Evolutionary conservation across 2,888 invertebrate species (phyloP).

Genomic region (Timema cristinae): DNA sequence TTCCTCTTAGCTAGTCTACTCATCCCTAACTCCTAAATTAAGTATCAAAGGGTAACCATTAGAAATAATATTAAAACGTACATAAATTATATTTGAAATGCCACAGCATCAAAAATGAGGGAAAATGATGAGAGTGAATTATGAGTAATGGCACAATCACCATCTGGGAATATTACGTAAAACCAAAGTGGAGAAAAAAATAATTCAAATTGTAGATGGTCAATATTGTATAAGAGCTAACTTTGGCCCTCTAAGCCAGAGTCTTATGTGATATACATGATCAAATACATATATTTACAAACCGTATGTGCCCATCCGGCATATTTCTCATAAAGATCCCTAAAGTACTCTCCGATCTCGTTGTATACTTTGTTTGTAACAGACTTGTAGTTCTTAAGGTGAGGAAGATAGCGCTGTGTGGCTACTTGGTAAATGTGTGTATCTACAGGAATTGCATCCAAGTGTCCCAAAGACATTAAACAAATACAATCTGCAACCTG

Average conservation of each 20-base stretch:
- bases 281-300: conserved; percentile 42
- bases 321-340: conserved; percentile 73
- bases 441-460: conserved; percentile 89
- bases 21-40: too few relatives aligned
- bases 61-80: too few relatives aligned
- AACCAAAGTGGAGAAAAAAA: background rate
- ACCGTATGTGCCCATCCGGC: conserved; percentile 97
- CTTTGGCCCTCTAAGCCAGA: background rate
- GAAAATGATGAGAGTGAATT: too few relatives aligned
- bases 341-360: conserved; percentile 81
- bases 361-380: conserved; percentile 78
- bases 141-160: too few relatives aligned
- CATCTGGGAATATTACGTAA: too few relatives aligned
- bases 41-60: too few relatives aligned
- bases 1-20: too few relatives aligned
- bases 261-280: background rate
- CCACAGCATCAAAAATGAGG: too few relatives aligned
- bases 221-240: background rate
- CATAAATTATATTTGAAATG: too few relatives aligned
- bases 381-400: conserved; percentile 66
- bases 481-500: conserved; percentile 97
- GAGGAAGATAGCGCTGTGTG: conserved; percentile 71
- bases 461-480: conserved; percentile 89
- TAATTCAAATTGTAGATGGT: background rate
- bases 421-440: conserved; percentile 95